A percentile compares a stretch with the other conserved stretches of the same genome.
These are phyloP conservation scores for Campylorhamphus procurvoides DNA, from an alignment of 2,113 vertebrate genomes.

Conservation along the genomic window DNA sequence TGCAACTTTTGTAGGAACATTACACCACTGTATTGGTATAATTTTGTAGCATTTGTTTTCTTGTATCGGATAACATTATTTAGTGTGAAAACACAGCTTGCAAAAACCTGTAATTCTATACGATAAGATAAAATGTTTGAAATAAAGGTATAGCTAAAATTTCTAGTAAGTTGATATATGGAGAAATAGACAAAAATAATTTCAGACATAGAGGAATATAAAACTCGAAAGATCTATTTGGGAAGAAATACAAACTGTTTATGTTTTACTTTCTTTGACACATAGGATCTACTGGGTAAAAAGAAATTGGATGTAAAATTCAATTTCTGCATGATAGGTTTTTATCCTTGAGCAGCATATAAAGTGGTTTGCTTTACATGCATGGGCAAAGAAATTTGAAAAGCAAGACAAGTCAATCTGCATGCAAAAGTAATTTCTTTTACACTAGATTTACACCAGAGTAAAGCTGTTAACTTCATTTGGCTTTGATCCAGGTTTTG, in stretches of 20 bases:
- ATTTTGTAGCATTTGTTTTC: neutral
- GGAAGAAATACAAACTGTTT: neutral
- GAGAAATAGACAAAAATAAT: neutral
- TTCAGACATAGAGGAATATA: neutral
- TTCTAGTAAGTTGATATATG: neutral
- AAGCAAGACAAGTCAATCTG: neutral
- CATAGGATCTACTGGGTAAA: neutral
- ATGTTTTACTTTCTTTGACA: neutral
- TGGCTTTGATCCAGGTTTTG: neutral
- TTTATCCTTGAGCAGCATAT: neutral
- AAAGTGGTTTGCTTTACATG: neutral
- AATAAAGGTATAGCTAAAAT: neutral
- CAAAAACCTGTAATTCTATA: neutral
- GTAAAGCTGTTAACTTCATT: neutral
- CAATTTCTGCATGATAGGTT: neutral
- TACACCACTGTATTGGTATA: neutral
- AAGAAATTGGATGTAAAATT: slow-evolving; percentile 11
- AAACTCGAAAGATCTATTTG: neutral
- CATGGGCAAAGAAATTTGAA: neutral
- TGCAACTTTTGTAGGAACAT: neutral
- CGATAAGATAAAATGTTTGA: neutral
- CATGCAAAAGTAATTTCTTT: neutral
- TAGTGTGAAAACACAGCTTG: neutral
- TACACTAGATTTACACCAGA: neutral
- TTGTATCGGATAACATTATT: neutral